Base-by-base conservation (phyloP, 2,113 vertebrate genomes). In the Brachyhypopomus gauderio region DNA sequence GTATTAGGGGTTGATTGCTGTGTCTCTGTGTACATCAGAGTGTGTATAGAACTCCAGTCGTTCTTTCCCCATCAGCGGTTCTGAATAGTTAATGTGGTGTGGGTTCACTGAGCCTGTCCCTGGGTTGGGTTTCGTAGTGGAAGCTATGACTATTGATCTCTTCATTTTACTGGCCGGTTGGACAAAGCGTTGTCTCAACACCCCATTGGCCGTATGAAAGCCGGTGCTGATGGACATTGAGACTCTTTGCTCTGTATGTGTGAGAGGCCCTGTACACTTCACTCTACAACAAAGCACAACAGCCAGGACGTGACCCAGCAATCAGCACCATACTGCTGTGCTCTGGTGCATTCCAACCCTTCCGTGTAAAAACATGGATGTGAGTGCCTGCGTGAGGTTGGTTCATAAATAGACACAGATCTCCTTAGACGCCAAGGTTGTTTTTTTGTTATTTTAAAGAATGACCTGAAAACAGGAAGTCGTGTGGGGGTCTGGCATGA, bases 1-100 rank as follows among this genome's bases (percentile, higher is more conserved):
- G 25, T 30, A 4, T 27, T 34, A 64, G 62, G 25, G 14, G 8
- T 63, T 64, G 16, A 16, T 34, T 67, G 27, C 77, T 73, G 79
- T 79, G 83, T 75, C 80, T 73, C 78, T 77, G 83, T 77, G 59
- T 45, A 71, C 73, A 62, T 70, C 62, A 52, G 45, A 52, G 45
- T 0, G 25, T 52, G 23, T 78, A 45, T 71, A 12, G 34, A 74
- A 25, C 17, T 71, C 45, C 45, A 59, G 34, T 38, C 25, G 19
- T 11, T 34, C 25, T 52, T 52, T 76, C 45, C 87, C 86, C 80
- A 75, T 88, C 84, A 77, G 87, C 81, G 78, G 75, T 86, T 86
- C 85, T 93, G 90, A 92, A 93, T 93, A 89, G 82, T 93, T 92
- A 90, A 93, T 93, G 90, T 92, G 90, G 92, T 91, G 92, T 89